Evolutionary conservation across 2,888 invertebrate genomes (phyloP), one percentile per base, ranked within the genome.

Genomic region (Cantharis rustica): DNA sequence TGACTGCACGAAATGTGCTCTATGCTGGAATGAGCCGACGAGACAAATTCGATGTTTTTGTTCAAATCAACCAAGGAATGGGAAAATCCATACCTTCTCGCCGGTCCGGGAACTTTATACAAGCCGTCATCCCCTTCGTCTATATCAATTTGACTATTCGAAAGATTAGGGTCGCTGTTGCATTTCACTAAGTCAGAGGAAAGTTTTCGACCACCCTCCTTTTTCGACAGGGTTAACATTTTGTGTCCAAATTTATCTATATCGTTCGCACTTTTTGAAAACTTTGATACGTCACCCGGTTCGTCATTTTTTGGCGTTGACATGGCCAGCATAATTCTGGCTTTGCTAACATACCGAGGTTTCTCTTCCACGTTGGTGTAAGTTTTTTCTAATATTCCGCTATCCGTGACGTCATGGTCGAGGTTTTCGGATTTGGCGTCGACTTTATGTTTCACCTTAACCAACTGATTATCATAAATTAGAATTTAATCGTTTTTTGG

Each of bases 1-100:
- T 87, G 87, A 77, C 86, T 87, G 76, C 86, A 86, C 9, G 87
- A 87, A 26, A 88, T 85, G 72, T 87, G 87, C 73, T 88, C 87
- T 68, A 87, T 87, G 76, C 87, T 87, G 31, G 85, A 84, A 75
- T 84, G 81, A n/a, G 82, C 77, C 3, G 86, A 85, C 31, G 79
- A 80, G 68, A 80, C 75, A n/a, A 81, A 72, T 47, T 83, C 80
- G n/a, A 80, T 70, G 23, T 84, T 80, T 68, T 86, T 79, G 74
- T 86, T 86, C 74, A 88, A 87, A 76, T 88, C 87, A 75, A 84
- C 84, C 61, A 88, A 78, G 0, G 87, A 88, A 75, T 85, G 86
- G 1, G 88, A 87, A 23, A 87, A 79, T 23, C 88, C 81, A 68
- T 86, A 82, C 61, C 82, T 75, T 76, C 84, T 84, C 27, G 84